Evolutionary conservation across 2,888 invertebrate genomes (phyloP).

Genomic region (Lycia hirtaria): DNA sequence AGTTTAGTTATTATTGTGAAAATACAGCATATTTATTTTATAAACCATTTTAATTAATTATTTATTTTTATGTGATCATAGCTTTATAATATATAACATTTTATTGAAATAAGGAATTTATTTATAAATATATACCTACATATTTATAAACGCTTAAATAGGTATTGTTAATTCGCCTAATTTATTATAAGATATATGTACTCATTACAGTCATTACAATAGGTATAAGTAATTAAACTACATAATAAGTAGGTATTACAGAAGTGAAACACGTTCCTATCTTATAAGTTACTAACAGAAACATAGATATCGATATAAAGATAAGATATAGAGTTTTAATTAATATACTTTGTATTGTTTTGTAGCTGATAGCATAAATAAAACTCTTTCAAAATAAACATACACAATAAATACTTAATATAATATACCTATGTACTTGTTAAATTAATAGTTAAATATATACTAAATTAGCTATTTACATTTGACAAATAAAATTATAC

Average conservation of each 20-base stretch:
- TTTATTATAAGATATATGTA: too few species aligned
- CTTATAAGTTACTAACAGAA: slow-evolving; percentile 60
- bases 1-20: background rate
- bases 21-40: background rate
- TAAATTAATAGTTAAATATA: background rate
- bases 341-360: slow-evolving; percentile 42
- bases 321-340: slow-evolving; percentile 61
- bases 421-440: background rate
- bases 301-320: slow-evolving; percentile 63
- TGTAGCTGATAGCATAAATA: slow-evolving; percentile 24
- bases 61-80: background rate
- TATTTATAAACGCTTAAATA: background rate
- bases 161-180: too few species aligned
- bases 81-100: background rate
- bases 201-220: background rate
- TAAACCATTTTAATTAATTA: background rate
- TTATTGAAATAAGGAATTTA: background rate
- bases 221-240: background rate
- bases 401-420: background rate
- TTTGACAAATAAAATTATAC: too few species aligned
- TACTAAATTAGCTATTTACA: too few species aligned
- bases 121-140: background rate
- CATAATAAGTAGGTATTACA: slow-evolving; percentile 5
- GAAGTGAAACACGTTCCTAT: slow-evolving; percentile 47
- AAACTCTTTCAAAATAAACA: slow-evolving; percentile 31